Evolutionary conservation across 2,113 vertebrate genomes (phyloP).

Genomic region (Ictidomys tridecemlineatus): DNA sequence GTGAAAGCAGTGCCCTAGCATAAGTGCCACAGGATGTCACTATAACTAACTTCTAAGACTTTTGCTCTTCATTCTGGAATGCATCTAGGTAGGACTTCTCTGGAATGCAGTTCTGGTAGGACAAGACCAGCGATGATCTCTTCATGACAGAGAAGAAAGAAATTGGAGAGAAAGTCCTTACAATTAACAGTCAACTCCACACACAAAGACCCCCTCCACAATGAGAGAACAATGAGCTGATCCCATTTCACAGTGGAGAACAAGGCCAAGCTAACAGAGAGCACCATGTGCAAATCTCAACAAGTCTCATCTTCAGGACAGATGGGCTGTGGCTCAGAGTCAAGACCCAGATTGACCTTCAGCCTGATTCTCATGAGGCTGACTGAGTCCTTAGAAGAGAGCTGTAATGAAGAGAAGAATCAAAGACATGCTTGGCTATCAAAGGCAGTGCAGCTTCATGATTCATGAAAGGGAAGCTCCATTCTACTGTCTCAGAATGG

Average conservation of each 20-base stretch:
- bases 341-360: neutral
- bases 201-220: neutral
- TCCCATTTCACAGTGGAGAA: neutral
- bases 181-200: neutral
- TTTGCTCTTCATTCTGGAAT: neutral
- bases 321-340: too few species aligned
- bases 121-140: neutral
- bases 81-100: too few species aligned
- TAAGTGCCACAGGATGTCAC: neutral
- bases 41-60: neutral
- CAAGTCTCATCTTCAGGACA: neutral
- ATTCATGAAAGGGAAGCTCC: neutral
- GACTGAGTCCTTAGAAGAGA: neutral
- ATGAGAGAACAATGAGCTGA: neutral
- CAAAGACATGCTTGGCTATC: neutral
- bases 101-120: neutral
- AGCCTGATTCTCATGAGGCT: neutral
- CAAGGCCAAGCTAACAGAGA: neutral
- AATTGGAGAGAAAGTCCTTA: neutral
- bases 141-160: neutral
- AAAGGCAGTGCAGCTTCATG: neutral
- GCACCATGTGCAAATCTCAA: too few species aligned
- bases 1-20: too few species aligned
- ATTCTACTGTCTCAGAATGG: neutral
- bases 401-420: neutral